phyloP scores from a whole-genome alignment of 2,797 vertebrate genomes.

The Aselliscus stoliczkanus region DNA sequence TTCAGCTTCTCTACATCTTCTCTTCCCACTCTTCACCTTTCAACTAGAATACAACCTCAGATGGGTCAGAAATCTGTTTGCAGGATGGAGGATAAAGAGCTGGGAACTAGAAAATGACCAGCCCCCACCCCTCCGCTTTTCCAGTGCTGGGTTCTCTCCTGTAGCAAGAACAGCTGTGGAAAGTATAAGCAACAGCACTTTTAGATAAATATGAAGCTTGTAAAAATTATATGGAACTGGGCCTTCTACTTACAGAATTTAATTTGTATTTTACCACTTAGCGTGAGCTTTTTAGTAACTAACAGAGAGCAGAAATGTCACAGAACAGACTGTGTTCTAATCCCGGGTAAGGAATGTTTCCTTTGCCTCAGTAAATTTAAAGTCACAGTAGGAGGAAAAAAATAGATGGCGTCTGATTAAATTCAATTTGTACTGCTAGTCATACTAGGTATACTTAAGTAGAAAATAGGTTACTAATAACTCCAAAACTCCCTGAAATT shows the following conservation, averaged over 20 bases:
- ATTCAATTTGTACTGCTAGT: neutral
- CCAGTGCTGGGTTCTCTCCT: fast-evolving
- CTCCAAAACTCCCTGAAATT: neutral
- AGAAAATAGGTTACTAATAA: neutral
- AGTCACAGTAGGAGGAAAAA: neutral
- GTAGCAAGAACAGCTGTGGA: neutral
- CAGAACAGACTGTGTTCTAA: neutral
- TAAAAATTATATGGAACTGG: neutral
- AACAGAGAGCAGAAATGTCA: neutral
- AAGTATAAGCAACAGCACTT: neutral
- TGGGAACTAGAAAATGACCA: neutral
- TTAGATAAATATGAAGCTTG: neutral
- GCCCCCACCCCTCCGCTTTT: neutral
- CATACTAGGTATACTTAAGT: neutral
- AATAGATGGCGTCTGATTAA: neutral
- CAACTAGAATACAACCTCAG: neutral
- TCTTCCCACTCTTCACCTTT: neutral
- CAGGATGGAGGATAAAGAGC: neutral
- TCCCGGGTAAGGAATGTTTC: neutral
- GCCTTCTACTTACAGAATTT: neutral
- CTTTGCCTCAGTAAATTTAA: neutral
- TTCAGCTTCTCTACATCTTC: neutral
- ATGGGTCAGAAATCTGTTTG: neutral
- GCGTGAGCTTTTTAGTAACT: neutral
- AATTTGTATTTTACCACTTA: neutral